Evolutionary conservation across 2,888 invertebrate genomes (phyloP), one percentile per base, ranked within the genome.

Genomic region (Limnephilus auricula): DNA sequence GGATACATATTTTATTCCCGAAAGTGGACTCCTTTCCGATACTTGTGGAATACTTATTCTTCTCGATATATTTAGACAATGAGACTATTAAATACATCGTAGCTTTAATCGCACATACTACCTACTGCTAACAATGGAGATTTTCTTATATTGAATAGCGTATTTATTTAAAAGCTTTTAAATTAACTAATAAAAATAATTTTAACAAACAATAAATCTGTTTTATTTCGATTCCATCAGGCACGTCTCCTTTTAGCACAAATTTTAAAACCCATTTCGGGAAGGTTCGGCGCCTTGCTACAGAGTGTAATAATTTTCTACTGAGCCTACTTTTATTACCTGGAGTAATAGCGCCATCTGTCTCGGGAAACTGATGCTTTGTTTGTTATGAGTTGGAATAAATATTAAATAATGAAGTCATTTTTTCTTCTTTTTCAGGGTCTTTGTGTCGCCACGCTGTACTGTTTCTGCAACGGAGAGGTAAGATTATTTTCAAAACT

Each of bases 391-490:
- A 82, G 82, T 31, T 34, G 32, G 37, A 82, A 82, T 82, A 82
- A 82, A 82, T 89, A 82, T 6, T 82, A 82, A 34, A 25, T 82
- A 65, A 65, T 65, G 65, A 6, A 65, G 65, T n/a, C 65, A 65
- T 65, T 34, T 82, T 82, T 32, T 82, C 34, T 34, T 83, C 90
- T 89, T 90, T 90, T 92, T 79, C 97, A 99, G 98, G 99, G 99
- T 92, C 97, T 99, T 92, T 98, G 98, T 95, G 99, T 99, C 90
- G 98, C 99, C 79, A 97, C 98, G 93, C 97, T 99, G 89, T 99
- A 98, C 95, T 99, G 99, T 95, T 99, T 99, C 96, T 98, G 98
- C 96, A 99, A 99, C 94, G 99, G 99, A 93, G 99, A 99, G 97
- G 99, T 99, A 95, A 95, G 95, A 94, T 34, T 18, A 18, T 34